These are phyloP conservation scores for Rhynchopsitta pachyrhyncha DNA, from an alignment of 2,113 vertebrate genomes.

Conservation along the genomic window DNA sequence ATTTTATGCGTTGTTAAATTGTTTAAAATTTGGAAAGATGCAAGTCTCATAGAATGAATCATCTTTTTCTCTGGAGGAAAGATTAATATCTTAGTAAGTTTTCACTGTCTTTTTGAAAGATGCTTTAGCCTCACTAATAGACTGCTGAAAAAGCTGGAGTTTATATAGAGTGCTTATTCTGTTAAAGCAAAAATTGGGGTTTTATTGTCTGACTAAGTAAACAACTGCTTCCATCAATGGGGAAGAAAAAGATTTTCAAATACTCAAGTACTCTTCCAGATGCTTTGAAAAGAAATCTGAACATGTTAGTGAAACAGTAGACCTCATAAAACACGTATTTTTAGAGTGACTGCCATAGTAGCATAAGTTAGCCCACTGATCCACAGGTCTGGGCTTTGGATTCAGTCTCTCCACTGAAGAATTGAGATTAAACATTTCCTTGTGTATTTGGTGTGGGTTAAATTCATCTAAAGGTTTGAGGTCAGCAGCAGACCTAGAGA, in stretches of 20 bases:
- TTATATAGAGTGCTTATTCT: background rate
- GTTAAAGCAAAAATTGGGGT: constrained; percentile 2
- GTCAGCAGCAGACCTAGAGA: background rate
- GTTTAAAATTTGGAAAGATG: background rate
- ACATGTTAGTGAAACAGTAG: background rate
- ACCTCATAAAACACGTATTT: background rate
- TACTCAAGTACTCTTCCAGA: background rate
- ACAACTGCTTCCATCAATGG: background rate
- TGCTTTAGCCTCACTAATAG: background rate
- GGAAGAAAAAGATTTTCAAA: constrained; percentile 30
- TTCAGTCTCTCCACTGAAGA: background rate
- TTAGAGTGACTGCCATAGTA: background rate
- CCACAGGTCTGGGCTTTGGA: background rate
- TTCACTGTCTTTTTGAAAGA: background rate
- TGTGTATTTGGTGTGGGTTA: background rate
- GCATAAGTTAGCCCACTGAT: background rate
- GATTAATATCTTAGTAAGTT: background rate
- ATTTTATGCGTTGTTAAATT: background rate
- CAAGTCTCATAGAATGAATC: background rate
- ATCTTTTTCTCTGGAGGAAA: constrained; percentile 6
- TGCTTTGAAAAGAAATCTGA: background rate
- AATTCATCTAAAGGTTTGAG: background rate
- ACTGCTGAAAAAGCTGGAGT: background rate
- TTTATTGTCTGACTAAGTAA: constrained; percentile 29
- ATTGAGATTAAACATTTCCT: background rate